Conservation (phyloP, 2,888 invertebrate species). For the Allophyes oxyacanthae region DNA sequence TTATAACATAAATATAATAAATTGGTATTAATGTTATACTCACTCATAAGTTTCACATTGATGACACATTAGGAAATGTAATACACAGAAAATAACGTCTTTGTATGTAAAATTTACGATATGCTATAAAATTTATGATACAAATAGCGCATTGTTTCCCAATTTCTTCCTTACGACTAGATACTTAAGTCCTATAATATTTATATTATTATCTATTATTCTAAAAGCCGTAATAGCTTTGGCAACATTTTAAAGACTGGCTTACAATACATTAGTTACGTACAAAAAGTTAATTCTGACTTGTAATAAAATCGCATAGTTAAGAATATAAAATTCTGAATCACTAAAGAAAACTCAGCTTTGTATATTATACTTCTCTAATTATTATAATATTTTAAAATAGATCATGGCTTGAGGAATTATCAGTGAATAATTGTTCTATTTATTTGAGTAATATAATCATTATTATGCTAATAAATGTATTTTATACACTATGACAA, state of each 20-base stretch:
- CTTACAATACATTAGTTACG: constrained; percentile 45
- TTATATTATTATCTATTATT: constrained; percentile 27
- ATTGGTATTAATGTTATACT: constrained; percentile 37
- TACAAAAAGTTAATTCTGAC: constrained; percentile 44
- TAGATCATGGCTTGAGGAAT: constrained; percentile 30
- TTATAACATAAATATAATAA: constrained; percentile 31
- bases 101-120: constrained; percentile 68
- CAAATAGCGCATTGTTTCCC: constrained; percentile 88
- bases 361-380: constrained; percentile 9
- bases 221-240: constrained; percentile 56
- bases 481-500: constrained; percentile 44
- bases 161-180: constrained; percentile 67
- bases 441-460: constrained; percentile 24
- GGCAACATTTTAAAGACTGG: constrained; percentile 58
- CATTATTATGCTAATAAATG: constrained; percentile 23
- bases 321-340: constrained; percentile 32
- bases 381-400: constrained; percentile 23
- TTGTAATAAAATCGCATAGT: constrained; percentile 38
- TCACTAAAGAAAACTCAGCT: constrained; percentile 30
- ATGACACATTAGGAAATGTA: constrained; percentile 45
- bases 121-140: constrained; percentile 80
- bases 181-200: constrained; percentile 47
- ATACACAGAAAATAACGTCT: constrained; percentile 47
- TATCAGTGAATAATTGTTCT: constrained; percentile 33
- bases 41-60: constrained; percentile 43